A percentile compares a stretch with the other conserved stretches of the same genome.
These are phyloP conservation scores for Oscheius sp. DNA, from an alignment of 2,888 invertebrate genomes.

Conservation along the genomic window DNA sequence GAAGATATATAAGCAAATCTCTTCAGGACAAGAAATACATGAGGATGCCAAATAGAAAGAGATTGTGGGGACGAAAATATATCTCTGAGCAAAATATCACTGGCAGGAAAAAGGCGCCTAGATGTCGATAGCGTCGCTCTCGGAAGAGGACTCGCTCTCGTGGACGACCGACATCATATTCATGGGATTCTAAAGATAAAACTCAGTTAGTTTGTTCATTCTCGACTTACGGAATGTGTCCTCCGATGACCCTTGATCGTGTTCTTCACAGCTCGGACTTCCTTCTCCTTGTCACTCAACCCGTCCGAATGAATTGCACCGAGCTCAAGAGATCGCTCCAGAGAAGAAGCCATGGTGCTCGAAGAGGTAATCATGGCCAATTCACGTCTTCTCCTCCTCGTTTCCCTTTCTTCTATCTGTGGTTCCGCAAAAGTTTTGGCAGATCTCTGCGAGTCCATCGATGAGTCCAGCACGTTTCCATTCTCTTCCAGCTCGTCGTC, in stretches of 20 bases:
- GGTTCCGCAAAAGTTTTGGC: conserved; percentile 14
- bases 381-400: conserved; percentile 38
- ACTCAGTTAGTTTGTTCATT: background rate
- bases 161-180: conserved; percentile 30
- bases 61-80: background rate
- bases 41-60: conserved; percentile 12
- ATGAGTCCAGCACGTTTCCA: conserved; percentile 45
- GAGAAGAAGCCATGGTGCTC: conserved; percentile 63
- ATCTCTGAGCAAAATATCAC: conserved; percentile 31
- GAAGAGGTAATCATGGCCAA: conserved; percentile 31
- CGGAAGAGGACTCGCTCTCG: conserved; percentile 18
- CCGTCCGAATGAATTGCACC: conserved; percentile 69
- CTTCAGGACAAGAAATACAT: conserved; percentile 2
- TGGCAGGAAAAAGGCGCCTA: conserved; percentile 16
- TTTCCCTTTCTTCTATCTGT: conserved; percentile 10
- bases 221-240: conserved; percentile 47
- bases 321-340: conserved; percentile 68
- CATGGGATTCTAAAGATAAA: conserved; percentile 27
- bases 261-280: conserved; percentile 62
- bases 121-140: conserved; percentile 33
- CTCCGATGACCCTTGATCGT: conserved; percentile 65
- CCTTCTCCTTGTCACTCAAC: conserved; percentile 70
- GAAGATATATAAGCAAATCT: background rate
- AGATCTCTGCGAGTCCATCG: conserved; percentile 52
- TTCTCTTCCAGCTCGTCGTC: conserved; percentile 50